Conservation (phyloP, 2,797 vertebrate species). For the Characodon lateralis region DNA sequence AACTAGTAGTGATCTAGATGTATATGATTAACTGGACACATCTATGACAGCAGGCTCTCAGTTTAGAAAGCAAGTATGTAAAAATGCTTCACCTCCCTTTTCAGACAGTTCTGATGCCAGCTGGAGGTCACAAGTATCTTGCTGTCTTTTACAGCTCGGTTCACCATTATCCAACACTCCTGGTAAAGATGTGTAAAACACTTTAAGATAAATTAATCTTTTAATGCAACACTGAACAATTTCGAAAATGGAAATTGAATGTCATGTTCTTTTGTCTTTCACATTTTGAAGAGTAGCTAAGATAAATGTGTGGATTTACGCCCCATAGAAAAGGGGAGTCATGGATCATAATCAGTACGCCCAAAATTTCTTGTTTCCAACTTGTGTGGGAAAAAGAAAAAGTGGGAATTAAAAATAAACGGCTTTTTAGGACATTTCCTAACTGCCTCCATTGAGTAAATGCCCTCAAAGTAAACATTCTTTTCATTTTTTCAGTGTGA, state of each 20-base stretch:
- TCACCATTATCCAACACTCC: neutral
- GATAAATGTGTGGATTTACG: neutral
- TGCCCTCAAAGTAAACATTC: neutral
- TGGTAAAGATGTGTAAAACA: neutral
- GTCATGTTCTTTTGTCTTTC: neutral
- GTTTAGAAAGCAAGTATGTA: constrained; percentile 18
- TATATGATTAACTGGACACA: constrained; percentile 8
- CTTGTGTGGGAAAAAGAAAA: neutral
- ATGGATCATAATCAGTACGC: neutral
- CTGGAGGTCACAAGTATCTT: constrained; percentile 59
- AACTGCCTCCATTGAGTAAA: neutral
- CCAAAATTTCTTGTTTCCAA: neutral
- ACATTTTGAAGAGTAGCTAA: neutral
- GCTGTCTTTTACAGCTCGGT: constrained; percentile 26
- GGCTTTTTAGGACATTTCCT: neutral
- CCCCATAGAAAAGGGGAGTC: neutral
- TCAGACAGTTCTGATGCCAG: constrained; percentile 56
- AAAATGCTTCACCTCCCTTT: constrained; percentile 32
- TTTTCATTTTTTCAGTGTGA: neutral
- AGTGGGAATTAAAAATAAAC: neutral
- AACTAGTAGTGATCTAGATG: too few species aligned
- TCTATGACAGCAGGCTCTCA: constrained; percentile 23
- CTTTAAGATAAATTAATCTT: neutral
- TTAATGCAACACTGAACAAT: neutral
- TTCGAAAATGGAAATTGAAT: neutral